Percentiles rank a stretch among this genome's conserved stretches.
Conservation (phyloP, 2,797 vertebrate species). For the Eulemur albifrons region DNA sequence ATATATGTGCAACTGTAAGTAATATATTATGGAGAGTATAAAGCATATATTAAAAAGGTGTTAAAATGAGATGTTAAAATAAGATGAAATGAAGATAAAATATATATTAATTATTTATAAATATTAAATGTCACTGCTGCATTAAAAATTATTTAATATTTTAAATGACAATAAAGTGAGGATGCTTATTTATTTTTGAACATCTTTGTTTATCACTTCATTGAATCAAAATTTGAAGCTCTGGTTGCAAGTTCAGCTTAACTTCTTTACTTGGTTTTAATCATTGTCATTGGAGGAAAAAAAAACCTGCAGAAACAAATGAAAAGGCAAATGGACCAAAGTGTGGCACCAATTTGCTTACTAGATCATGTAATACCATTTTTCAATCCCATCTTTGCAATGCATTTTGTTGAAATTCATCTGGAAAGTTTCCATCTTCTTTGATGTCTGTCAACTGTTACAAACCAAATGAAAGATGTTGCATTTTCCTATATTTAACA, state of each 20-base stretch:
- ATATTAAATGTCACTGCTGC: background rate
- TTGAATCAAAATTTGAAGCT: background rate
- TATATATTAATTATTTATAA: conserved; percentile 5
- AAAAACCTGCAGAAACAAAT: background rate
- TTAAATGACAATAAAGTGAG: conserved; percentile 24
- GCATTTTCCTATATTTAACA: conserved; percentile 42
- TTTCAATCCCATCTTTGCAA: background rate
- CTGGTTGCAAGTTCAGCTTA: background rate
- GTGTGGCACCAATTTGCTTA: background rate
- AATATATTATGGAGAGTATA: background rate
- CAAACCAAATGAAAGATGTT: conserved; percentile 21
- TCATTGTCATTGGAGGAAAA: background rate
- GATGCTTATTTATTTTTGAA: background rate
- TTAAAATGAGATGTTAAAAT: background rate
- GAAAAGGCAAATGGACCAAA: background rate
- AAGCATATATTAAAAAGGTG: background rate
- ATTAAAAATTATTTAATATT: background rate
- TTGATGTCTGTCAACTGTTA: background rate
- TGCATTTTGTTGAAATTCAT: background rate
- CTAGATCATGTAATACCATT: background rate
- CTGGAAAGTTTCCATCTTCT: background rate
- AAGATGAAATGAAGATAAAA: background rate
- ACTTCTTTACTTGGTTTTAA: conserved; percentile 1
- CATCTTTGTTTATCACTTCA: background rate
- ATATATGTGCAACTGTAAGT: background rate